Evolutionary conservation across 2,888 invertebrate species (phyloP), one percentile per base, ranked within the genome.

Genomic region (Amblyjoppa proteus): DNA sequence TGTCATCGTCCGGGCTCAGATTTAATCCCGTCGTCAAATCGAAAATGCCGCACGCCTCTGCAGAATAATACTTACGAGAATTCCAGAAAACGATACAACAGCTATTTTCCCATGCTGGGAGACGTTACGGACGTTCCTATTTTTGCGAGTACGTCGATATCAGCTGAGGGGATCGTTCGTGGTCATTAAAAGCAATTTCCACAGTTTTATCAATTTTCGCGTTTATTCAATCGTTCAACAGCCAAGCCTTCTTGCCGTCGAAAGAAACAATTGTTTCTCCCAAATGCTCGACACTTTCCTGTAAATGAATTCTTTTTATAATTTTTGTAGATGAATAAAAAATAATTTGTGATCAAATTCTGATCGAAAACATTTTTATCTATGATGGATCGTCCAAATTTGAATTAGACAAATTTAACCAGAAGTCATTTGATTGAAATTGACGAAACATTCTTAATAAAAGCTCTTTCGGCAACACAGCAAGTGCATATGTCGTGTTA

Each of bases 81-180:
- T 34, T 64, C 45, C 3, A 69, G 31, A n/a, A 61, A 64, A 11
- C 58, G 73, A 73, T 61, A 77, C 76, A 73, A 81, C 38, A 56
- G 28, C 16, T 41, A 70, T 2, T 49, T 45, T 28, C 7, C 45
- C 6, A 53, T 68, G 25, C 73, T 77, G 16, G 34, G 66, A 68
- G 49, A 74, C 53, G 31, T 38, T 25, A 16, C 31, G 34, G 31
- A 64, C 34, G n/a, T 78, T 70, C 75, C 81, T 7, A 38, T 70
- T 34, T 49, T 81, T 3, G 51, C 81, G 31, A 31, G 81, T 81
- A 81, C 41, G 73, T 61, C 5, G 25, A 9, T 28, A 13, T 25
- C 41, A 16, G 25, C 20, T 45, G 9, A 20, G 13, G 38, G 20
- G 4, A 64, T 64, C 11, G n/a, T 64, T 75, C 49, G 31, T n/a